These are phyloP conservation scores for Nudaria mundana DNA, from an alignment of 2,888 invertebrate species.

Conservation along the genomic window DNA sequence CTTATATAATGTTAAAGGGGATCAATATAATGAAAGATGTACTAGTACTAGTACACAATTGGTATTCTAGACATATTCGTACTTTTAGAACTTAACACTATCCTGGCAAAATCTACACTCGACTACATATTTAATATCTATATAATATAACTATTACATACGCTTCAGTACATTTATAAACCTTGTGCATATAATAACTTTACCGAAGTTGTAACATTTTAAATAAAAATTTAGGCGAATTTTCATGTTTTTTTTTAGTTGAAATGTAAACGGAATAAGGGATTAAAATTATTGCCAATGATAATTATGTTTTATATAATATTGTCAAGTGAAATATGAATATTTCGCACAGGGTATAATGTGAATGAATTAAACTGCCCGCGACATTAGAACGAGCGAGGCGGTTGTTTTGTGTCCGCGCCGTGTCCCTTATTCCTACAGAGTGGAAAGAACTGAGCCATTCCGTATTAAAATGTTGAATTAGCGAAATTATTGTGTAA, in stretches of 20 bases:
- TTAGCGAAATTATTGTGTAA: slow-evolving; percentile 57
- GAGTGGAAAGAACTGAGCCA: slow-evolving; percentile 72
- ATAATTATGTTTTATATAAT: slow-evolving; percentile 64
- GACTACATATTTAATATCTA: slow-evolving; percentile 53
- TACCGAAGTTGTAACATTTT: too few relatives aligned
- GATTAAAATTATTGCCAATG: slow-evolving; percentile 67
- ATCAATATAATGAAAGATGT: slow-evolving; percentile 78
- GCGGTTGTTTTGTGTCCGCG: slow-evolving; percentile 54
- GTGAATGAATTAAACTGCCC: slow-evolving; percentile 61
- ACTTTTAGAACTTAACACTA: slow-evolving; percentile 72
- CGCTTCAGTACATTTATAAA: slow-evolving; percentile 49
- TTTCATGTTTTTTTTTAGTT: slow-evolving; percentile 62
- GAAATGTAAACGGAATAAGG: slow-evolving; percentile 71
- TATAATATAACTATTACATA: too few relatives aligned
- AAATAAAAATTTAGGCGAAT: slow-evolving; percentile 54
- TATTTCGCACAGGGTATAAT: slow-evolving; percentile 77
- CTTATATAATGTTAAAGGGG: slow-evolving; percentile 76
- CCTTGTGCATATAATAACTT: slow-evolving; percentile 53
- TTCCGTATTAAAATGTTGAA: slow-evolving; percentile 63
- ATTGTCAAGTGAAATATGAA: slow-evolving; percentile 65
- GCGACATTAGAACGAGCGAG: slow-evolving; percentile 37
- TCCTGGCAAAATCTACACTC: slow-evolving; percentile 59
- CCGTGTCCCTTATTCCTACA: slow-evolving; percentile 73
- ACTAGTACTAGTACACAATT: slow-evolving; percentile 75
- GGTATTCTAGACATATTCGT: slow-evolving; percentile 77